phyloP scores from a whole-genome alignment of 2,888 invertebrate species.

The Oligia fasciuncula region DNA sequence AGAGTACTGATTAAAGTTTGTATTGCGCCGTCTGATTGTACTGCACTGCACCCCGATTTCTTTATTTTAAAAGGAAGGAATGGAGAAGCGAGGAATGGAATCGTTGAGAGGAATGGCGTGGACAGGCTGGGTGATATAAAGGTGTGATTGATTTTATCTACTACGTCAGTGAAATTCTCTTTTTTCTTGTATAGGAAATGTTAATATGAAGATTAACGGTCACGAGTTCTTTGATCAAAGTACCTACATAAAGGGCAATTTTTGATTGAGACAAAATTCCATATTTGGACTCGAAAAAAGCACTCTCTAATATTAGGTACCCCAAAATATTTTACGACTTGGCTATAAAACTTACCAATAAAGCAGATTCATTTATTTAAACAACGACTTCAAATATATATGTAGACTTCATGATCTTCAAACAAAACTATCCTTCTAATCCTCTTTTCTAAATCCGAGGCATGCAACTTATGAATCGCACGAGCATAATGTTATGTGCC shows the following conservation, averaged over 20 bases:
- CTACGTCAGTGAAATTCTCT: no score
- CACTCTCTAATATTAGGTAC: constrained; percentile 15
- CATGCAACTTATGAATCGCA: constrained; percentile 20
- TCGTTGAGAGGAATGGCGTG: background rate
- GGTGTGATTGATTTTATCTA: background rate
- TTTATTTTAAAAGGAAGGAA: constrained; percentile 48
- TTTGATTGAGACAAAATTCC: background rate
- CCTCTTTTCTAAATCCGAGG: constrained; percentile 39
- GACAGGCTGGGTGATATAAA: background rate
- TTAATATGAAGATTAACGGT: background rate
- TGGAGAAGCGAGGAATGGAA: constrained; percentile 16
- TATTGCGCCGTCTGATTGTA: constrained; percentile 61
- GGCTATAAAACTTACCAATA: constrained; percentile 19
- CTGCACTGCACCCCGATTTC: constrained; percentile 44
- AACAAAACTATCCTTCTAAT: constrained; percentile 41
- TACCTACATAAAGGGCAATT: background rate
- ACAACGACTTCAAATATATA: background rate
- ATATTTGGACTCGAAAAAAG: background rate
- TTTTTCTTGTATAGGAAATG: background rate
- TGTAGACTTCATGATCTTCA: constrained; percentile 8
- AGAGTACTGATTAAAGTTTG: constrained; percentile 67
- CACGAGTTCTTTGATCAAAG: background rate
- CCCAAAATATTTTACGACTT: constrained; percentile 10
- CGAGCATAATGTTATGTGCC: constrained; percentile 11
- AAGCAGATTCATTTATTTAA: constrained; percentile 1